Conservation (phyloP, 37 sponge, comb jelly and placozoan species). For the Corticium candelabrum region DNA sequence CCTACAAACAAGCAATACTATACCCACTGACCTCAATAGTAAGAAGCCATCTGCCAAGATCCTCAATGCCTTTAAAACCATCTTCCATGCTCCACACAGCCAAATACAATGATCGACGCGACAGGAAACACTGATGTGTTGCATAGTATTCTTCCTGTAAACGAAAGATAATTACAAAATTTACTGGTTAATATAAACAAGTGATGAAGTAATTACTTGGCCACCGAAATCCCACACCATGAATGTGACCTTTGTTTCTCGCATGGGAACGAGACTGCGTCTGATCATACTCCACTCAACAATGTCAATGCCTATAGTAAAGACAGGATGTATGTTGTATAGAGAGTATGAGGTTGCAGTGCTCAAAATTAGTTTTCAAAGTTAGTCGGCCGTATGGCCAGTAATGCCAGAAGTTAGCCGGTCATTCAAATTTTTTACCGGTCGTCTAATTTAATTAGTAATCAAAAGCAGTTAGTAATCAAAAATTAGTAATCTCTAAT, state of each 20-base stretch:
- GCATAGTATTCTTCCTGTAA: constrained; percentile 89
- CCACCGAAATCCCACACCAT: constrained; percentile 92
- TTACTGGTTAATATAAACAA: too few relatives aligned
- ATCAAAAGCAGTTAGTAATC: too few relatives aligned
- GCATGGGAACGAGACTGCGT: neutral
- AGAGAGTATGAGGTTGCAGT: too few relatives aligned
- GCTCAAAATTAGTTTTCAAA: too few relatives aligned
- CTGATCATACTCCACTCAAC: constrained; percentile 65
- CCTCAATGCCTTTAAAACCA: constrained; percentile 58
- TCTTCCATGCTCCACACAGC: constrained; percentile 53
- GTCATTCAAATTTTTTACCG: too few relatives aligned
- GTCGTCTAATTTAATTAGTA: too few relatives aligned
- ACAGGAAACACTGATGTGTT: constrained; percentile 90
- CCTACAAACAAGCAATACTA: neutral
- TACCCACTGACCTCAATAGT: constrained; percentile 59
- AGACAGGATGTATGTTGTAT: too few relatives aligned
- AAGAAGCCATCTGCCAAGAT: constrained; percentile 72
- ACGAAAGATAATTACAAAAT: too few relatives aligned
- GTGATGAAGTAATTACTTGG: constrained; percentile 31
- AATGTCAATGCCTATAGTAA: constrained; percentile 70
- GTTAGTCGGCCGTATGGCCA: too few relatives aligned
- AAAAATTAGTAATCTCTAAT: too few relatives aligned
- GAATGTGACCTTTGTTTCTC: constrained; percentile 48
- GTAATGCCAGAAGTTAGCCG: too few relatives aligned
- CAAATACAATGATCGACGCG: constrained; percentile 71